phyloP scores from a whole-genome alignment of 2,113 vertebrate species.

The Silurus asotus region DNA sequence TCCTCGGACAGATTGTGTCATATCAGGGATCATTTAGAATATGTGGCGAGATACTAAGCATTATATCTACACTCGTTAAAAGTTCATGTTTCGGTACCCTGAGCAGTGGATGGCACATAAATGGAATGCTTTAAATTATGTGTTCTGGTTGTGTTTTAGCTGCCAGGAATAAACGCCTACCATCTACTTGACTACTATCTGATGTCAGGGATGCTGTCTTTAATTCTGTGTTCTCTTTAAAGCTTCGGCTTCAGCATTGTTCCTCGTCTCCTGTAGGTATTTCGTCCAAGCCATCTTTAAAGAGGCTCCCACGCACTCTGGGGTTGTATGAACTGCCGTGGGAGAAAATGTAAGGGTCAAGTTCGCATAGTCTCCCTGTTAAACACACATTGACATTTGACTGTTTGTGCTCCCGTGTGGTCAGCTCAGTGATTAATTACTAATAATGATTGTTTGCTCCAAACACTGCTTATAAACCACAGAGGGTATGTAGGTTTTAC shows the following conservation, averaged over 20 bases:
- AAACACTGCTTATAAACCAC: neutral
- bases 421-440: neutral
- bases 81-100: neutral
- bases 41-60: neutral
- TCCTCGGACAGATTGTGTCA: neutral
- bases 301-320: neutral
- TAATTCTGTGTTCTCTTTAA: neutral
- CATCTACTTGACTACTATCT: neutral
- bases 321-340: neutral
- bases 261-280: neutral
- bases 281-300: neutral
- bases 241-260: neutral
- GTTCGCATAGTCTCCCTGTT: neutral
- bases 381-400: neutral
- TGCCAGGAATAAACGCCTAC: neutral
- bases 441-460: neutral
- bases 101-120: neutral
- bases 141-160: neutral
- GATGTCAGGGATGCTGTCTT: neutral
- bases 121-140: neutral
- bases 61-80: neutral
- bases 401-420: neutral
- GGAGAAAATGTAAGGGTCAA: constrained; percentile 8
- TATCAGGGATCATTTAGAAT: too few relatives aligned
- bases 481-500: neutral